These are phyloP conservation scores for Paragorgia papillata DNA, from an alignment of 92 coral and sea anemone species.

Conservation along the genomic window DNA sequence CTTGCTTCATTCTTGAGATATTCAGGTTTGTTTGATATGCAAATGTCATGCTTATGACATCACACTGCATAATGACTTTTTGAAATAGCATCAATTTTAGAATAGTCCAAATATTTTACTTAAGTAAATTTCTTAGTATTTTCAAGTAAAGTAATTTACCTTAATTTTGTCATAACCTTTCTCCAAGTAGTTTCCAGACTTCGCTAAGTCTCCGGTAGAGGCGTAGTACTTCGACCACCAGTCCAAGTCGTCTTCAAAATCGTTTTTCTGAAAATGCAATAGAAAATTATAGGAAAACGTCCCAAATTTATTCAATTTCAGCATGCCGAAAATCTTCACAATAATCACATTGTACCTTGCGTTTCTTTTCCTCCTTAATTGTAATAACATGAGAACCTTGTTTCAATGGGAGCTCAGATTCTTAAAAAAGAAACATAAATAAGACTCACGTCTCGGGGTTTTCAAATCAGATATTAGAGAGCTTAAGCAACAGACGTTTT, in stretches of 20 bases:
- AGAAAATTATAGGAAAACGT: background rate
- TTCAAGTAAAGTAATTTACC: slow-evolving; percentile 55
- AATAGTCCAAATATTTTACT: too few relatives aligned
- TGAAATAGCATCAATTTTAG: too few relatives aligned
- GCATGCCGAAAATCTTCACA: background rate
- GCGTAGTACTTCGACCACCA: slow-evolving; percentile 99
- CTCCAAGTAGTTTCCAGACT: slow-evolving; percentile 90
- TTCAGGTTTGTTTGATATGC: too few relatives aligned
- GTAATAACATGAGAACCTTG: slow-evolving; percentile 74
- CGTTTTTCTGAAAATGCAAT: slow-evolving; percentile 49
- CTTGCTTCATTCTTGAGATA: too few relatives aligned
- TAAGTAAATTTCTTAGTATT: too few relatives aligned
- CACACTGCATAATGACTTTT: too few relatives aligned
- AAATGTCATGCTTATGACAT: too few relatives aligned
- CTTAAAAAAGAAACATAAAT: background rate
- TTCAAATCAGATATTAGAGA: too few relatives aligned
- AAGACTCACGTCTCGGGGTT: too few relatives aligned
- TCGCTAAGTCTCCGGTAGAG: slow-evolving; percentile 93
- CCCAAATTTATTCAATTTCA: background rate
- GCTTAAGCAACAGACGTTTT: too few relatives aligned
- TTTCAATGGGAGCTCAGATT: background rate
- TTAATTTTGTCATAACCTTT: slow-evolving; percentile 91
- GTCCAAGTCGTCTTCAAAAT: slow-evolving; percentile 89
- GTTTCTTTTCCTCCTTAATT: slow-evolving; percentile 85
- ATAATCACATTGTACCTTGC: slow-evolving; percentile 8